Evolutionary conservation across 1,140 invertebrate species (phyloP).

Genomic region (Eubasilissa regina): DNA sequence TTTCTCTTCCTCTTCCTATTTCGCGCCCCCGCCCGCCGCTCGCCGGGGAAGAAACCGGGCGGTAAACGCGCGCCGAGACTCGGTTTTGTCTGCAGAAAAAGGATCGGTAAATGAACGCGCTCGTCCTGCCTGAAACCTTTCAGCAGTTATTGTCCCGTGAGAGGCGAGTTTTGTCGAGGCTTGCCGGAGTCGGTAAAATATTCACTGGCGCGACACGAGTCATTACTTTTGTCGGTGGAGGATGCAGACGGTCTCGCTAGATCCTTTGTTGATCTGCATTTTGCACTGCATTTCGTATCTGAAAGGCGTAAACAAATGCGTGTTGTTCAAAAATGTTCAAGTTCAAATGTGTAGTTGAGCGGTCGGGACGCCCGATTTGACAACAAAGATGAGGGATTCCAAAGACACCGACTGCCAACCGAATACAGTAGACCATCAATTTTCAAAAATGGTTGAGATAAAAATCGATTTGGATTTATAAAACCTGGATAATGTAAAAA

Average conservation of each 20-base stretch:
- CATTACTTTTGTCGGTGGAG: conserved; percentile 2
- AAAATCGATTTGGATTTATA: too few relatives aligned
- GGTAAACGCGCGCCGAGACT: conserved; percentile 24
- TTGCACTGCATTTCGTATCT: too few relatives aligned
- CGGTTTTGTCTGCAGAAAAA: conserved; percentile 29
- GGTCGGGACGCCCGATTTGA: too few relatives aligned
- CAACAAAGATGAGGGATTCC: too few relatives aligned
- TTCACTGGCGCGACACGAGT: conserved; percentile 20
- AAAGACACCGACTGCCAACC: too few relatives aligned
- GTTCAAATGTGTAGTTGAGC: too few relatives aligned
- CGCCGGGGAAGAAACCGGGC: not conserved
- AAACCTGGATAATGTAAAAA: too few relatives aligned
- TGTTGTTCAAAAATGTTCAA: too few relatives aligned
- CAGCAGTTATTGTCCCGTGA: conserved; percentile 41
- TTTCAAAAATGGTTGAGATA: too few relatives aligned
- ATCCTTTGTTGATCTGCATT: too few relatives aligned
- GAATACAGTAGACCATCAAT: too few relatives aligned
- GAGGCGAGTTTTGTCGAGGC: conserved; percentile 6
- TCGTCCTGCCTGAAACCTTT: conserved; percentile 39
- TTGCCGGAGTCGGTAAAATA: conserved; percentile 37
- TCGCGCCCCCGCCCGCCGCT: not conserved
- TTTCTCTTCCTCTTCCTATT: not conserved
- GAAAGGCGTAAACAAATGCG: too few relatives aligned
- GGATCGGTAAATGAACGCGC: conserved; percentile 32
- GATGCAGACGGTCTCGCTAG: conserved; percentile 18